Percentiles rank a stretch among this genome's conserved stretches.
phyloP scores from a whole-genome alignment of 2,888 invertebrate genomes.

The Teleiodes luculella region DNA sequence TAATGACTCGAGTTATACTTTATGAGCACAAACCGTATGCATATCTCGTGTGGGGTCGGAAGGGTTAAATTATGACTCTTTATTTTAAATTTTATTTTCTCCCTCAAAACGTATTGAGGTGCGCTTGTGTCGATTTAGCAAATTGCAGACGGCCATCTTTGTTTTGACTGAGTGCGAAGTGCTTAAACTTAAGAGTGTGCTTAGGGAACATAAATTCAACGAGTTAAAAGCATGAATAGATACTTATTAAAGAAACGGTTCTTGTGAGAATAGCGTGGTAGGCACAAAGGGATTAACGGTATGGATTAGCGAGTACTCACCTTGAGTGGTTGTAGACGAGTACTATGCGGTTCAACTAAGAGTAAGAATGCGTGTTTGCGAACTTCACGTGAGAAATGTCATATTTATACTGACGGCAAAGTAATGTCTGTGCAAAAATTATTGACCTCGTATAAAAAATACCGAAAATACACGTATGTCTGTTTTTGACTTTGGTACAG shows the following conservation, averaged over 20 bases:
- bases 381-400: too few species aligned
- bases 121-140: slow-evolving; percentile 28
- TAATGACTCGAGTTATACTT: slow-evolving; percentile 40
- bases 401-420: too few species aligned
- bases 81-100: slow-evolving; percentile 64
- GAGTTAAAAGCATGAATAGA: slow-evolving; percentile 11
- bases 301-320: slow-evolving; percentile 49
- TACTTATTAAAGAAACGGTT: slow-evolving; percentile 16
- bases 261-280: slow-evolving; percentile 6
- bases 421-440: too few species aligned
- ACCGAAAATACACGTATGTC: too few species aligned
- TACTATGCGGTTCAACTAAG: too few species aligned
- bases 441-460: too few species aligned
- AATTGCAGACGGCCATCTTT: slow-evolving; percentile 44
- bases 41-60: slow-evolving; percentile 46
- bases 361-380: too few species aligned
- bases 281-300: slow-evolving; percentile 50
- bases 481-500: too few species aligned
- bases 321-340: slow-evolving; percentile 20
- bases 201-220: slow-evolving; percentile 17
- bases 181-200: slow-evolving; percentile 12
- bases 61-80: slow-evolving; percentile 61
- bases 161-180: slow-evolving; percentile 41
- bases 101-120: slow-evolving; percentile 38
- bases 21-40: slow-evolving; percentile 45